Evolutionary conservation across 2,888 invertebrate genomes (phyloP).

Genomic region (Laspeyria flexula): DNA sequence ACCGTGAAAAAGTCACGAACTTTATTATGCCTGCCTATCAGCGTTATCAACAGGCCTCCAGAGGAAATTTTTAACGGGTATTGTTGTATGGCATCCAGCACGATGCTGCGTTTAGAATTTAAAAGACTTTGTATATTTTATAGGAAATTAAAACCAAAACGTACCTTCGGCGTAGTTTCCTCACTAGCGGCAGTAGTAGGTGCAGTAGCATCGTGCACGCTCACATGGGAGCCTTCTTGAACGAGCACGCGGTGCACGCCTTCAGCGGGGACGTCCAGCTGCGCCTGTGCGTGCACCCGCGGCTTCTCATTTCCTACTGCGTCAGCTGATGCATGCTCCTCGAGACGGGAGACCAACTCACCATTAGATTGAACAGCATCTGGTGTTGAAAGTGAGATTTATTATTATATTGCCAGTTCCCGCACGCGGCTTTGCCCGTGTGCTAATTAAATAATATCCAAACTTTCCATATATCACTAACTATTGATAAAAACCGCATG

Average conservation of each 20-base stretch:
- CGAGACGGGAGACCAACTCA: conserved; percentile 71
- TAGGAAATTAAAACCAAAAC: too few relatives aligned
- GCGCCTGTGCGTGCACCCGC: conserved; percentile 78
- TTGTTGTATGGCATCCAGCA: too few relatives aligned
- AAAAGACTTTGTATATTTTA: too few relatives aligned
- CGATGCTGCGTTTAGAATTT: too few relatives aligned
- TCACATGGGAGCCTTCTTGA: conserved; percentile 73
- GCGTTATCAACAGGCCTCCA: too few relatives aligned
- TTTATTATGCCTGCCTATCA: too few relatives aligned
- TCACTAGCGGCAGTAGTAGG: conserved; percentile 62
- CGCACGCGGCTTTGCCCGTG: too few relatives aligned
- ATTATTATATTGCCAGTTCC: neutral
- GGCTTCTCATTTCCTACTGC: conserved; percentile 71
- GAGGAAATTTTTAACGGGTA: too few relatives aligned
- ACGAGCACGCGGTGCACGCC: conserved; percentile 84
- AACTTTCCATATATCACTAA: too few relatives aligned
- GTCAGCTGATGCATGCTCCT: conserved; percentile 74
- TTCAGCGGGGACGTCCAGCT: conserved; percentile 85
- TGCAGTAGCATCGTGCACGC: conserved; percentile 62
- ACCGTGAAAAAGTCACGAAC: too few relatives aligned
- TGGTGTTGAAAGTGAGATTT: conserved; percentile 29
- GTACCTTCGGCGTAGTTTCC: conserved; percentile 76
- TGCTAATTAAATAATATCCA: too few relatives aligned
- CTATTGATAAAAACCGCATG: too few relatives aligned
- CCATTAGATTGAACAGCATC: conserved; percentile 76